Conservation (phyloP, 2,888 invertebrate genomes). For the Hypselothyrea guttata region DNA sequence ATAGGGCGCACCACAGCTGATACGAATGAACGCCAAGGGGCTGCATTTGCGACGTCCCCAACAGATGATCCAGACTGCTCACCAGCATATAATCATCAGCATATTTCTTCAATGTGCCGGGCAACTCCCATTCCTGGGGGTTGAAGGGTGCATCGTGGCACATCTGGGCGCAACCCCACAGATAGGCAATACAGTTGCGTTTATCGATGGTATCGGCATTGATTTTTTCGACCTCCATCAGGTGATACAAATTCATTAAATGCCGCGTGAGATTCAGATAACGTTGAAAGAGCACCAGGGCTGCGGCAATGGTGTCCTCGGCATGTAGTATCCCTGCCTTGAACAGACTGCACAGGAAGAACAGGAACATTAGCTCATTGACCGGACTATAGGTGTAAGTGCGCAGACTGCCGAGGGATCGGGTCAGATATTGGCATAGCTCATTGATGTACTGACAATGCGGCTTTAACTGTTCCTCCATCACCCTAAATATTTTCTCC, state of each 20-base stretch:
- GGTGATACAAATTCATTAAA: constrained; percentile 93
- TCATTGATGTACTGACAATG: constrained; percentile 87
- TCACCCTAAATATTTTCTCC: constrained; percentile 84
- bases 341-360: constrained; percentile 96
- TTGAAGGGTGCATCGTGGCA: constrained; percentile 91
- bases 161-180: constrained; percentile 98
- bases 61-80: constrained; percentile 94
- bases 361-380: constrained; percentile 97
- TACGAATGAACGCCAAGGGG: constrained; percentile 98
- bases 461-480: constrained; percentile 86
- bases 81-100: constrained; percentile 94
- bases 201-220: constrained; percentile 99
- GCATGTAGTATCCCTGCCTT: constrained; percentile 90
- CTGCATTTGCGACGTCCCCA: constrained; percentile 92
- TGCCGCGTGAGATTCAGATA: constrained; percentile 92
- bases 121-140: constrained; percentile 90
- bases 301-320: constrained; percentile 91
- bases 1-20: constrained; percentile 99
- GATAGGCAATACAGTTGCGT: constrained; percentile 98
- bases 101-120: constrained; percentile 86
- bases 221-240: constrained; percentile 99
- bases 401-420: constrained; percentile 96
- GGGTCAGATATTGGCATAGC: constrained; percentile 91
- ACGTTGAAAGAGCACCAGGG: constrained; percentile 84
- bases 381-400: constrained; percentile 99